A percentile compares a stretch with the other conserved stretches of the same genome.
Conservation (phyloP, 2,113 vertebrate genomes). For the Eclectus roratus region DNA sequence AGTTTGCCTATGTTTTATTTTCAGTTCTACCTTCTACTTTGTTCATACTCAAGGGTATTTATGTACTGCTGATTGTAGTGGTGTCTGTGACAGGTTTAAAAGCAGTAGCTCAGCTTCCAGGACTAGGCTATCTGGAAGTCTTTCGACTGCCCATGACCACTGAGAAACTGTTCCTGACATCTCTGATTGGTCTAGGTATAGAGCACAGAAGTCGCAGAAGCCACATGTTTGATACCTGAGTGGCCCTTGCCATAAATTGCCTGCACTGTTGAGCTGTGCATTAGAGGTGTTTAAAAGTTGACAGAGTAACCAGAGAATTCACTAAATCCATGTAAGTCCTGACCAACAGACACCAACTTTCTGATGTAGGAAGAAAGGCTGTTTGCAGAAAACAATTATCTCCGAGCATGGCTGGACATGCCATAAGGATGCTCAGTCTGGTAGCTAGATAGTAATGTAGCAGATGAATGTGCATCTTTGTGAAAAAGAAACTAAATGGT, state of each 20-base stretch:
- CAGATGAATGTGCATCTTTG: not conserved
- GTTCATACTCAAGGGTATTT: not conserved
- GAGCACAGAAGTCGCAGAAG: not conserved
- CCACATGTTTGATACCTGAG: not conserved
- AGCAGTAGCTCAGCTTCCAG: not conserved
- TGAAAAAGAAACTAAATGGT: not conserved
- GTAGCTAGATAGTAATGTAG: not conserved
- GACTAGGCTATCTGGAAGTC: not conserved
- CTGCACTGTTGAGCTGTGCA: not conserved
- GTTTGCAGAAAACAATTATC: not conserved
- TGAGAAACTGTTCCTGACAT: not conserved
- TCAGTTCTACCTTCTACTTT: not conserved
- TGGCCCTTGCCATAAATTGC: not conserved
- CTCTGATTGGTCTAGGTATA: not conserved
- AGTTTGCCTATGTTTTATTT: not conserved
- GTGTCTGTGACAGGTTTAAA: not conserved
- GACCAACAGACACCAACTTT: not conserved
- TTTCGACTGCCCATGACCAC: not conserved
- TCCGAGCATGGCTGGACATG: not conserved
- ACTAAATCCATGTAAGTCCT: not conserved
- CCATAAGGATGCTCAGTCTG: not conserved
- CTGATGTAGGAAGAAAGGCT: not conserved
- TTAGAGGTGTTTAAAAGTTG: not conserved
- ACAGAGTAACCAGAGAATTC: not conserved
- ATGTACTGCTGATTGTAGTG: not conserved